A percentile compares a stretch with the other conserved stretches of the same genome.
Conservation (phyloP, 2,113 vertebrate species). For the Hymenochirus boettgeri region DNA sequence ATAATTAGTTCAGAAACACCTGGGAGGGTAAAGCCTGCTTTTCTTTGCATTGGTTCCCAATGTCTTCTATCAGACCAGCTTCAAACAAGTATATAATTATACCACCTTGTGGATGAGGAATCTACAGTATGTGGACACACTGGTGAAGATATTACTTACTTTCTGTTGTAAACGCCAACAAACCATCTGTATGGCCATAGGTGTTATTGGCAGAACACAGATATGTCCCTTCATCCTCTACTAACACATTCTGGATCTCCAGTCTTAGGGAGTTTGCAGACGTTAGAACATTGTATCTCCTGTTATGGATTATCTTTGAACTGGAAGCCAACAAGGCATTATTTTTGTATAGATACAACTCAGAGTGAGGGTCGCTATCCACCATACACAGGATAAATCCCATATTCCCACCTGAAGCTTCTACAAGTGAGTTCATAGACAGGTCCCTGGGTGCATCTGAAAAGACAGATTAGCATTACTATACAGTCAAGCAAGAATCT, state of each 20-base stretch:
- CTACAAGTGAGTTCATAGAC: slow-evolving; percentile 16
- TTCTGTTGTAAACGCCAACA: slow-evolving; percentile 1
- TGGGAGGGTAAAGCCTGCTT: too few species aligned
- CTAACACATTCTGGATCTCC: slow-evolving; percentile 5
- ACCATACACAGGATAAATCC: slow-evolving; percentile 11
- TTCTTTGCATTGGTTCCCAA: too few species aligned
- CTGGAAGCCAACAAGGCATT: slow-evolving; percentile 20
- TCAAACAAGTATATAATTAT: too few species aligned
- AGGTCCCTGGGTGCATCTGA: slow-evolving; percentile 18
- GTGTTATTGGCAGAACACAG: slow-evolving; percentile 19
- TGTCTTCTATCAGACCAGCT: too few species aligned
- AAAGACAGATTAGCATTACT: not conserved
- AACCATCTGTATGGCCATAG: not conserved
- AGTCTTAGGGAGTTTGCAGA: slow-evolving; percentile 18
- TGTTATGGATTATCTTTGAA: not conserved
- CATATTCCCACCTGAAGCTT: not conserved
- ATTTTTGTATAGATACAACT: slow-evolving; percentile 10
- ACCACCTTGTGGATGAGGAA: too few species aligned
- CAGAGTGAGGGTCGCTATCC: slow-evolving; percentile 26
- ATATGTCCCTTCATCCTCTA: slow-evolving; percentile 24
- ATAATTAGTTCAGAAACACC: too few species aligned
- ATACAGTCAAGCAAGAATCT: too few species aligned
- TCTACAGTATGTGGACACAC: too few species aligned
- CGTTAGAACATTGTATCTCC: not conserved
- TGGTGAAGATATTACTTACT: too few species aligned